Evolutionary conservation across 2,113 vertebrate genomes (phyloP), one percentile per base, ranked within the genome.

Genomic region (Agapornis roseicollis): DNA sequence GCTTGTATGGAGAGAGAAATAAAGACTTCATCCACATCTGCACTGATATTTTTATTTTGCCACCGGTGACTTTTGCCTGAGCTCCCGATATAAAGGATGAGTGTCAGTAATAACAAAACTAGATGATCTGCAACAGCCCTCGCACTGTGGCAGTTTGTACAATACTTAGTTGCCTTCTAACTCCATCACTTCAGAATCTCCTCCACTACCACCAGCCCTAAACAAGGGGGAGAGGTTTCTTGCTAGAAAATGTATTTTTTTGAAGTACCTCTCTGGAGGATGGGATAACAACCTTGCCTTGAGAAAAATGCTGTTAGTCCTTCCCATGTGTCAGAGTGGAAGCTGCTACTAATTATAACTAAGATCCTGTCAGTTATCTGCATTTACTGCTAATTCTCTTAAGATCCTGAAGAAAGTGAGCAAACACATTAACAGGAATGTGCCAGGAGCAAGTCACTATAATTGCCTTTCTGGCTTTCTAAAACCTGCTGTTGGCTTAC

Each of bases 301-400:
- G 77, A 93, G 94, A 95, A 96, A 89, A 93, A 88, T 24, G 70
- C 42, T 82, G 72, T 64, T 87, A 93, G 64, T 41, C 68, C 68
- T 72, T 88, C 85, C 64, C 3, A 0, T 44, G 52, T 89, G 77
- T 90, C 89, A 92, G 92, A 90, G 90, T 70, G 77, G 83, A 91
- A 95, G 60, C 29, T 90, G 79, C 50, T 88, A 42, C 85, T 96
- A 93, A 96, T 96, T 94, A 96, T 91, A 95, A 80, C 85, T 44
- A 91, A 85, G 91, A 95, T 85, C 81, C 71, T 91, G 91, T 83
- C 89, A 91, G 58, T 91, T 95, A 66, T 27, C 77, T 52, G 53
- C 92, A 90, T 90, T 90, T 42, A 5, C 71, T 73, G 71, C 52
- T 52, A 90, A 96, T 89, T 96, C 90, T 91, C 49, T 9, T 29